Conservation (phyloP, 2,888 invertebrate genomes). For the Parascotia fuliginaria region DNA sequence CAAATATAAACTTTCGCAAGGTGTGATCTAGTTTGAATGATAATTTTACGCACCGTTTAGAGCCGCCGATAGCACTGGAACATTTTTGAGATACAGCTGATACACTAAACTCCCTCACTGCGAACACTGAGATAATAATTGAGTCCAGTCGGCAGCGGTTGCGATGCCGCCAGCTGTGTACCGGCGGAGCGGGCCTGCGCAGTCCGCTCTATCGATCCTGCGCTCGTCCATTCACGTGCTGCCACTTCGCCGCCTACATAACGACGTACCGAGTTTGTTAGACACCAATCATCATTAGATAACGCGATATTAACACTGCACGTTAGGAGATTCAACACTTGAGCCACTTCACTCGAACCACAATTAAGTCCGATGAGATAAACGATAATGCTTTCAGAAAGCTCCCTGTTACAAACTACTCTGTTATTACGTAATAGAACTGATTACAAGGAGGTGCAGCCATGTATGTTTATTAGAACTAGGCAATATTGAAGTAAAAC, state of each 20-base stretch:
- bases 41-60: slow-evolving; percentile 74
- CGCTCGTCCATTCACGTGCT: slow-evolving; percentile 75
- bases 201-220: slow-evolving; percentile 78
- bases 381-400: slow-evolving; percentile 37
- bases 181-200: slow-evolving; percentile 69
- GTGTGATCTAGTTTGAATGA: slow-evolving; percentile 10
- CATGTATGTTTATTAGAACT: slow-evolving; percentile 22
- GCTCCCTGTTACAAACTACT: slow-evolving; percentile 9
- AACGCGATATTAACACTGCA: slow-evolving; percentile 73
- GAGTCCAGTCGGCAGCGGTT: slow-evolving; percentile 57
- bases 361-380: slow-evolving; percentile 56
- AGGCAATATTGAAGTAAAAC: slow-evolving; percentile 31
- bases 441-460: slow-evolving; percentile 6
- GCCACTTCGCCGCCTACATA: slow-evolving; percentile 77
- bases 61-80: slow-evolving; percentile 62
- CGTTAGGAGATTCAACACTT: slow-evolving; percentile 63
- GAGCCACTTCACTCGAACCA: slow-evolving; percentile 62
- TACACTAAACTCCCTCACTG: slow-evolving; percentile 63
- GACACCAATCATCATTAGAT: slow-evolving; percentile 80
- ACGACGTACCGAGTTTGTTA: slow-evolving; percentile 67
- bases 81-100: slow-evolving; percentile 65
- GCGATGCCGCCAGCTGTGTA: slow-evolving; percentile 73
- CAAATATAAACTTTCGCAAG: slow-evolving; percentile 5
- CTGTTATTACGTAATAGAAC: slow-evolving; percentile 20
- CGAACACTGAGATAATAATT: slow-evolving; percentile 64